phyloP scores from a whole-genome alignment of 1,140 invertebrate genomes.

The Drosophila varians region DNA sequence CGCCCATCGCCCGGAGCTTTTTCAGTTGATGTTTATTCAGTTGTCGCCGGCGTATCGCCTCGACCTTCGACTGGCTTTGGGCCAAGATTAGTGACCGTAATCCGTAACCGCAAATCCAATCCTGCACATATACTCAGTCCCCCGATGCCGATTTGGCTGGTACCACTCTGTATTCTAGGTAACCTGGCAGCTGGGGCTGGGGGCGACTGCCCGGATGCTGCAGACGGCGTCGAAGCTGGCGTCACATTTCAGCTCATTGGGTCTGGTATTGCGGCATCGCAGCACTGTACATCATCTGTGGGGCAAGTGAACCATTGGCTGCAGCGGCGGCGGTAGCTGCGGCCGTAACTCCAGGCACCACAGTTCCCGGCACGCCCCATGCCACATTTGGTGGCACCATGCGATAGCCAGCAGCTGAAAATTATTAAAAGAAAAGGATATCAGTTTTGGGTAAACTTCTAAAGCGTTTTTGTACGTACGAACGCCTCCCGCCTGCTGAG shows the following conservation, averaged over 20 bases:
- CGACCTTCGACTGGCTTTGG: constrained; percentile 27
- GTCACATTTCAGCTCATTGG: constrained; percentile 86
- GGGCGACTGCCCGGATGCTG: constrained; percentile 64
- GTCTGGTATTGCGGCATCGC: constrained; percentile 92
- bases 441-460: neutral
- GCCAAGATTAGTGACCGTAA: constrained; percentile 7
- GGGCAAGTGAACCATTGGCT: constrained; percentile 85
- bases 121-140: constrained; percentile 6
- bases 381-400: constrained; percentile 84
- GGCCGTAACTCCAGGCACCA: constrained; percentile 84
- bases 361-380: constrained; percentile 86
- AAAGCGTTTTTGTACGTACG: constrained; percentile 41
- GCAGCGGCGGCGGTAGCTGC: constrained; percentile 84
- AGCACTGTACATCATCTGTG: constrained; percentile 89
- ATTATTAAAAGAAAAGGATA: neutral
- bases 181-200: constrained; percentile 40
- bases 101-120: constrained; percentile 23
- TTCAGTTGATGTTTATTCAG: constrained; percentile 40
- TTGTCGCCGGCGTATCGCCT: constrained; percentile 60
- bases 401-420: constrained; percentile 81
- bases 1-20: constrained; percentile 73
- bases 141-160: constrained; percentile 17
- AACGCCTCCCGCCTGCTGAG: constrained; percentile 81
- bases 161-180: constrained; percentile 43
- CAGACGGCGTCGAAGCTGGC: constrained; percentile 78